phyloP scores from a whole-genome alignment of 1,140 invertebrate species.

The Brachionus manjavacas region DNA sequence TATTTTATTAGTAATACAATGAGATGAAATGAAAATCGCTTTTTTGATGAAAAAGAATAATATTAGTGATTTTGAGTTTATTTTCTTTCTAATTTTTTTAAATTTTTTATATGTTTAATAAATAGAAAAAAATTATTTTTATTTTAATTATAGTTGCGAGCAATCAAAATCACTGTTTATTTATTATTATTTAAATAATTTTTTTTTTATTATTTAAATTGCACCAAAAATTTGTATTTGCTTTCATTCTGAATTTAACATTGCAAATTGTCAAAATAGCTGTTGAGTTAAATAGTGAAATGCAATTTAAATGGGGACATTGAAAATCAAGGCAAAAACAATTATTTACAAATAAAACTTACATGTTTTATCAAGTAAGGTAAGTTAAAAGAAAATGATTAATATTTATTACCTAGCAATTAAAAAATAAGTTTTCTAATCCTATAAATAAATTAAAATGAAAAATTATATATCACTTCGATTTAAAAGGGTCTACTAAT shows the following conservation, averaged over 20 bases:
- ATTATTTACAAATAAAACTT: neutral
- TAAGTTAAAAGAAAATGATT: neutral
- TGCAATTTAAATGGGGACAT: neutral
- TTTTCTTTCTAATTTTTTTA: neutral
- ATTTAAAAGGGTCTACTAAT: neutral
- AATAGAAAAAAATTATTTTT: neutral
- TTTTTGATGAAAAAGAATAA: neutral
- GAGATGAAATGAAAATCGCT: neutral
- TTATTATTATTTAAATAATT: neutral
- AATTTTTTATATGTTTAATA: neutral
- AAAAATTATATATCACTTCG: neutral
- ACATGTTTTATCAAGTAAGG: neutral
- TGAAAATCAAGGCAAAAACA: neutral
- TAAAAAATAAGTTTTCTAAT: neutral
- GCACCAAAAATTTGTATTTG: neutral
- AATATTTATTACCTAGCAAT: neutral
- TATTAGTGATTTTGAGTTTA: neutral
- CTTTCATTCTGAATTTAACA: neutral
- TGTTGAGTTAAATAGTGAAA: neutral
- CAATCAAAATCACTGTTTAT: neutral
- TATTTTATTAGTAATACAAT: too few species aligned
- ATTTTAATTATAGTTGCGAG: neutral
- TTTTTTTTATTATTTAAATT: neutral
- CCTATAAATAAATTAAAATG: neutral
- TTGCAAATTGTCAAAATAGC: neutral